These are phyloP conservation scores for Pentalonia nigronervosa DNA, from an alignment of 1,140 invertebrate genomes.

Conservation along the genomic window DNA sequence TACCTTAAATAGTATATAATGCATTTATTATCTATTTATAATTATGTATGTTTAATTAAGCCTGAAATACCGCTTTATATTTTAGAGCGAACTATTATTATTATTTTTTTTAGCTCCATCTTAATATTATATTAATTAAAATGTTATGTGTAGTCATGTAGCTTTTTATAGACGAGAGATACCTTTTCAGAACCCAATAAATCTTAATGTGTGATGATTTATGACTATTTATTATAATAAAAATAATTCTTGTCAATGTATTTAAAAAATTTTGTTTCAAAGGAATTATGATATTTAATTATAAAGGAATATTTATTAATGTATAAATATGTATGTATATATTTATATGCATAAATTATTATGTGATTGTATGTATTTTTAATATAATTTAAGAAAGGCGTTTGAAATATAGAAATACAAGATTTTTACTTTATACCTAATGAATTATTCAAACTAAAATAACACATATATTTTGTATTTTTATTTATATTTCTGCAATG, in stretches of 20 bases:
- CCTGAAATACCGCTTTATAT: neutral
- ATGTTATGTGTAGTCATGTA: neutral
- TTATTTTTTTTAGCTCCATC: neutral
- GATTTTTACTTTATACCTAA: neutral
- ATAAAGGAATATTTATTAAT: neutral
- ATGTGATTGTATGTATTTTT: conserved; percentile 47
- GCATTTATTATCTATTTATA: conserved; percentile 26
- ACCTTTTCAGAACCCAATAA: neutral
- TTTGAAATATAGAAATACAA: neutral
- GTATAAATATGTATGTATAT: neutral
- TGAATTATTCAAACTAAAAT: neutral
- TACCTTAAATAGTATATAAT: neutral
- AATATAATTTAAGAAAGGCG: conserved; percentile 26
- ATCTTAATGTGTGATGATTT: conserved; percentile 38
- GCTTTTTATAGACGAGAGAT: neutral
- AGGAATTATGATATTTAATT: neutral
- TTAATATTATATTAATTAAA: conserved; percentile 20
- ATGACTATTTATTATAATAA: neutral
- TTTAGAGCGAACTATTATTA: neutral
- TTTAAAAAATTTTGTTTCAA: conserved; percentile 18
- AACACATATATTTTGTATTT: neutral
- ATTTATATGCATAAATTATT: neutral
- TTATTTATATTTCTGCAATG: neutral
- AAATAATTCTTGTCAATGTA: neutral
- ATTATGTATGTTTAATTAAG: conserved; percentile 29